Evolutionary conservation across 1,140 invertebrate genomes (phyloP), one percentile per base, ranked within the genome.

Genomic region (Plectrocnemia conspersa): DNA sequence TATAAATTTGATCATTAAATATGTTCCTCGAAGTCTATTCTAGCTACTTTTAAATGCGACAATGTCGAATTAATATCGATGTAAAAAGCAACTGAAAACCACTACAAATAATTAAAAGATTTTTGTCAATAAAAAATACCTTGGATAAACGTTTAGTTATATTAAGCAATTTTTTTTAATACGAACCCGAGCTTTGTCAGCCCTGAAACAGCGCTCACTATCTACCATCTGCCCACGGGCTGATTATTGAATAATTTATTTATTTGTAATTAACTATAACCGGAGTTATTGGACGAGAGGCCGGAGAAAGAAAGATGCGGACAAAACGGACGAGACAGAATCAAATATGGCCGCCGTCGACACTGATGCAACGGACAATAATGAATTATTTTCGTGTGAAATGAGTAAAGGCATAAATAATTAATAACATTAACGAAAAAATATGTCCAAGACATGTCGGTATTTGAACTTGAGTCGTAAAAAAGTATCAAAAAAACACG

Each of bases 201-300:
- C n/a, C 18, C 53, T 33, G 42, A 47, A 22, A 22, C 41, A 44
- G 13, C 42, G 50, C 50, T 49, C 21, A 16, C 55, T 52, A 25
- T 35, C 27, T 35, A 22, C 47, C 32, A 56, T 56, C 54, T 61
- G 59, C 59, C 59, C 59, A 57, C 58, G 38, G 58, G 59, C 54
- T 42, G 59, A 61, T 61, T 61, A 61, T 61, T 61, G 59, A 61
- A 61, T 61, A 61, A 61, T 61, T 61, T 61, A 61, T 61, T 61
- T 61, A 61, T 61, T 61, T 57, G 59, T 61, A 61, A 61, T 61
- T 61, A 61, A 61, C 59, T 57, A 52, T 32, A 41, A 54, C 40
- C 52, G 50, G 59, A 61, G 59, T 61, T 61, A 61, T 60, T 57
- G 59, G 44, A 47, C 53, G 33, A 6, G n/a, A n/a, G 48, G 24